Evolutionary conservation across 2,113 vertebrate genomes (phyloP).

Genomic region (Salminus brasiliensis): DNA sequence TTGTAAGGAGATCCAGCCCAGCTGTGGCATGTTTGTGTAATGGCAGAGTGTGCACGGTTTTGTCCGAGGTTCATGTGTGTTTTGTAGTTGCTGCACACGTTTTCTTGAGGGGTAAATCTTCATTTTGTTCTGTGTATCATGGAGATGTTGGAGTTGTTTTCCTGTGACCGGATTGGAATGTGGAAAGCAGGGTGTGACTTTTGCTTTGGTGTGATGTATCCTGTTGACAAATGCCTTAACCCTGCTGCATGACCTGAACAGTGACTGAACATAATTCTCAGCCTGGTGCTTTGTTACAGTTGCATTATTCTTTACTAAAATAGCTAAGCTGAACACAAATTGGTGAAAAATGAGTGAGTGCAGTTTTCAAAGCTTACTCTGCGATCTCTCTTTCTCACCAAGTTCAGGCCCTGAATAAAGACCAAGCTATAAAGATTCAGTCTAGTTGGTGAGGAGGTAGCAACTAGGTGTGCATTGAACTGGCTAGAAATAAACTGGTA

Average conservation of each 20-base stretch:
- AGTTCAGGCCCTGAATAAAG: too few relatives aligned
- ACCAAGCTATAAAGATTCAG: too few relatives aligned
- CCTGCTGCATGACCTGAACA: not conserved
- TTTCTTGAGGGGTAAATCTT: not conserved
- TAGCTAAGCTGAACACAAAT: not conserved
- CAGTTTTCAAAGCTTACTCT: not conserved
- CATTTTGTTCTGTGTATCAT: not conserved
- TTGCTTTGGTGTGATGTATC: conserved; percentile 52
- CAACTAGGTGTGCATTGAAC: too few relatives aligned
- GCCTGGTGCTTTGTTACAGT: too few relatives aligned
- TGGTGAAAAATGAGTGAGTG: not conserved
- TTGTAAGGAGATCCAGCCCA: not conserved
- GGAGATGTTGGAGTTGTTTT: not conserved
- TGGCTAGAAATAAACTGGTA: too few relatives aligned
- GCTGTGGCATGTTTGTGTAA: not conserved
- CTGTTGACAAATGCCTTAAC: conserved; percentile 5
- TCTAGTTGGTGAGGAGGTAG: too few relatives aligned
- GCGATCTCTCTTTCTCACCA: too few relatives aligned
- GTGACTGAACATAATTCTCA: not conserved
- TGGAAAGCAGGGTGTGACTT: conserved; percentile 59
- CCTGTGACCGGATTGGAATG: conserved; percentile 29
- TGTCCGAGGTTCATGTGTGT: not conserved
- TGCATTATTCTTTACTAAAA: not conserved
- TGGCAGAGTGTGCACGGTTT: not conserved
- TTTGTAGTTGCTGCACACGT: not conserved